A percentile compares a stretch with the other conserved stretches of the same genome.
phyloP scores from a whole-genome alignment of 2,113 vertebrate genomes.

The Gymnogyps californianus region DNA sequence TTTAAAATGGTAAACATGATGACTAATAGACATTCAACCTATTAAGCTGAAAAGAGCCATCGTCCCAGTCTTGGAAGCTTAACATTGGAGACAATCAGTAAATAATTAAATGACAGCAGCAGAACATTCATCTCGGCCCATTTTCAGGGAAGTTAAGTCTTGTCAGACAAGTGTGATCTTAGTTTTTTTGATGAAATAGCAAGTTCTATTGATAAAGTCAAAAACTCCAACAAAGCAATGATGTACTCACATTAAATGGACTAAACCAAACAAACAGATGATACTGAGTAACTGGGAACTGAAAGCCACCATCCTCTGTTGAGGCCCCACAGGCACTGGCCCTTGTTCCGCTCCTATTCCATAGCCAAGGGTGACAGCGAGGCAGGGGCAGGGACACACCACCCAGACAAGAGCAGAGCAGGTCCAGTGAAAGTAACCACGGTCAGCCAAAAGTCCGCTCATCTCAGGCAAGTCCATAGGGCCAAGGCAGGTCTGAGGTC shows the following conservation, averaged over 20 bases:
- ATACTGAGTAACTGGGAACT: not conserved
- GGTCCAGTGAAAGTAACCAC: accelerated
- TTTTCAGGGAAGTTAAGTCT: not conserved
- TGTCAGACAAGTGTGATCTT: not conserved
- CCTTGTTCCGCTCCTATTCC: not conserved
- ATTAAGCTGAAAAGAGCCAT: not conserved
- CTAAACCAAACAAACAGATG: not conserved
- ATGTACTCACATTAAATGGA: not conserved
- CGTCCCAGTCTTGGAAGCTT: not conserved
- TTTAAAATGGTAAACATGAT: not conserved
- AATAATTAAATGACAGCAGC: not conserved
- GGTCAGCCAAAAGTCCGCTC: not conserved
- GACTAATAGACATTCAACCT: not conserved
- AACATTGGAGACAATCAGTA: not conserved
- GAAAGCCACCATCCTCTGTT: not conserved
- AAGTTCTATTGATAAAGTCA: not conserved
- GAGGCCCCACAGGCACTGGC: not conserved
- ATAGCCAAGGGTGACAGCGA: not conserved
- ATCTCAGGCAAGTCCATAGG: not conserved
- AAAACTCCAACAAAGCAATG: not conserved
- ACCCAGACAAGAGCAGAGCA: not conserved
- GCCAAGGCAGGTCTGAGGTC: not conserved
- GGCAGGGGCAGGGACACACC: not conserved
- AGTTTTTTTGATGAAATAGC: not conserved
- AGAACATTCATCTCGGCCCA: not conserved